Evolutionary conservation across 2,888 invertebrate genomes (phyloP), one percentile per base, ranked within the genome.

Genomic region (Lithophane socia): DNA sequence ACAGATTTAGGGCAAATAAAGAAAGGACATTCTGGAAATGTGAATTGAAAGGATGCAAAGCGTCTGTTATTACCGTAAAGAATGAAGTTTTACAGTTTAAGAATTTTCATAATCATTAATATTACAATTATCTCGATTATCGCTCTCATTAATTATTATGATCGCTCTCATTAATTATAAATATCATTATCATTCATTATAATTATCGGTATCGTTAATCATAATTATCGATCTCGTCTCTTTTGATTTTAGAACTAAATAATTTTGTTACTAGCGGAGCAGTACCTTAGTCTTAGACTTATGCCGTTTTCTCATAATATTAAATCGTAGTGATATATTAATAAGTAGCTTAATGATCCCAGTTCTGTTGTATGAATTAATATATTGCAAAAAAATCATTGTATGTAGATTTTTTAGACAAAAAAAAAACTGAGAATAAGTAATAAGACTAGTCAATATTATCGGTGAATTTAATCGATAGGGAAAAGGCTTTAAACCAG

Each of bases 1-100:
- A 49, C 21, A 85, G 65, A 49, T 82, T 54, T n/a, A 78, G 44
- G 49, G 73, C 83, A 63, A 8, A 13, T 1, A 69, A 83, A n/a
- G 75, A 58, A 3, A 88, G 42, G 49, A 52, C n/a, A 3, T 88
- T 78, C 16, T 87, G 88, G 87, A 75, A 73, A 12, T 92, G 92
- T 75, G 83, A 85, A 16, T 89, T 86, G 77, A 89, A 90, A 37
- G 91, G 91, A 37, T 93, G 93, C 68, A 90, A 87, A 76, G 90
- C 91, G 12, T 88, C 88, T 9, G 86, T 91, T 10, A 86, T 87
- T 67, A 92, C 92, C 0, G 52, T 79, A 2, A 85, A 79, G 1
- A 82, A 87, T 44, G 86, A 89, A 56, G 73, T 83, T 10, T 75
- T 92, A 49, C 75, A 88, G 60, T 87, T 87, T 21, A 87, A 88